Conservation (phyloP, 2,797 vertebrate species). For the Astyanax mexicanus region DNA sequence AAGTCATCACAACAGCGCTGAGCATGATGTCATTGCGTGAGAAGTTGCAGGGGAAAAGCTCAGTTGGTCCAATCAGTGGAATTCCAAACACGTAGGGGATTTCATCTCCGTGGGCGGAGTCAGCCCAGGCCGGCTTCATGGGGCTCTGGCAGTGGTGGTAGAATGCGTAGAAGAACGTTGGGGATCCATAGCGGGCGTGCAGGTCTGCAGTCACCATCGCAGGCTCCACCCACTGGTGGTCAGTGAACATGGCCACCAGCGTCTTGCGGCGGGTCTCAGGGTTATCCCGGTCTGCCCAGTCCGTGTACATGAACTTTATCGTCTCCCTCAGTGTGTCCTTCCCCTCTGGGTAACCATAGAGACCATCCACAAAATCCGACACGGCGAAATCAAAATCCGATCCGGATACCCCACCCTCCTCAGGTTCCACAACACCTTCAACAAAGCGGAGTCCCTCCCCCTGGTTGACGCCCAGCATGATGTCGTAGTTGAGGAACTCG, state of each 20-base stretch:
- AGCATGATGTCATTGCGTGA: slow-evolving; percentile 99
- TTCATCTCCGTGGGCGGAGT: slow-evolving; percentile 97
- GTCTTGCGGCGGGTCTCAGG: slow-evolving; percentile 97
- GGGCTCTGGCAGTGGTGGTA: slow-evolving; percentile 99
- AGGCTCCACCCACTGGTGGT: slow-evolving; percentile 99
- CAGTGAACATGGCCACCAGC: slow-evolving; percentile 96
- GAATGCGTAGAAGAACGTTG: slow-evolving; percentile 99
- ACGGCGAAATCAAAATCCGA: slow-evolving; percentile 96
- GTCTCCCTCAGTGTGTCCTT: slow-evolving; percentile 98
- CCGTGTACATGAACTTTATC: slow-evolving; percentile 99
- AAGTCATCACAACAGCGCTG: slow-evolving; percentile 98
- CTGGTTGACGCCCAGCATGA: slow-evolving; percentile 98
- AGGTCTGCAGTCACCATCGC: slow-evolving; percentile 97
- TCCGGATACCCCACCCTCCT: slow-evolving; percentile 87
- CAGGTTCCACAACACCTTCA: slow-evolving; percentile 95
- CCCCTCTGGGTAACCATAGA: slow-evolving; percentile 97
- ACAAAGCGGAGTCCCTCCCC: slow-evolving; percentile 98
- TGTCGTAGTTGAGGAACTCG: slow-evolving; percentile 99
- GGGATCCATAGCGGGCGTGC: slow-evolving; percentile 95
- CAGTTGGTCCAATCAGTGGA: slow-evolving; percentile 96
- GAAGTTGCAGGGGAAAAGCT: slow-evolving; percentile 98
- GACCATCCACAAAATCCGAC: slow-evolving; percentile 98
- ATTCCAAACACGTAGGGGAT: slow-evolving; percentile 98
- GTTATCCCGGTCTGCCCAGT: slow-evolving; percentile 99
- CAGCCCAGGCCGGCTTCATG: slow-evolving; percentile 99